A percentile compares a stretch with the other conserved stretches of the same genome.
phyloP scores from a whole-genome alignment of 2,113 vertebrate genomes.

The Serilophus lunatus region DNA sequence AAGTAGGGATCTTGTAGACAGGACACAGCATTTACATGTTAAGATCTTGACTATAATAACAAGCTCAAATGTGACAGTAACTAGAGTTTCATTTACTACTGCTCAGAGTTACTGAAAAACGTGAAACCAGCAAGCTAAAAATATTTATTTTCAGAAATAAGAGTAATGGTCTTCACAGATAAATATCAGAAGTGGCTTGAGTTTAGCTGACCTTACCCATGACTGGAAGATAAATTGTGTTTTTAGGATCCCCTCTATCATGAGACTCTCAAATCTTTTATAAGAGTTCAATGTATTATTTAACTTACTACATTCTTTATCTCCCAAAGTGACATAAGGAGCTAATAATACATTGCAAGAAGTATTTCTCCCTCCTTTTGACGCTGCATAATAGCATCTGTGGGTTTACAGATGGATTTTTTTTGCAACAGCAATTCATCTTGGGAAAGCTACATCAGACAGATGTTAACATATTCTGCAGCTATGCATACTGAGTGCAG shows the following conservation, averaged over 20 bases:
- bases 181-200: background rate
- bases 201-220: background rate
- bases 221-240: background rate
- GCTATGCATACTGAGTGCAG: background rate
- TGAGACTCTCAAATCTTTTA: background rate
- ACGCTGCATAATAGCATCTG: background rate
- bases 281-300: background rate
- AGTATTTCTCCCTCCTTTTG: background rate
- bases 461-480: background rate
- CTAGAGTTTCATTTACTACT: background rate
- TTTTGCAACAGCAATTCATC: background rate
- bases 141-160: background rate
- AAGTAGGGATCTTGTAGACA: background rate
- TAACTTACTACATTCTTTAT: background rate
- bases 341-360: background rate
- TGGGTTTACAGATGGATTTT: background rate
- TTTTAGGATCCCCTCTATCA: background rate
- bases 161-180: background rate
- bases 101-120: background rate
- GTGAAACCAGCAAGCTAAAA: background rate
- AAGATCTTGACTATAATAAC: background rate
- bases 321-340: background rate
- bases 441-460: background rate
- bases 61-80: background rate
- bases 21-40: background rate